phyloP scores from a whole-genome alignment of 2,113 vertebrate species.

The Aphyosemion australe region DNA sequence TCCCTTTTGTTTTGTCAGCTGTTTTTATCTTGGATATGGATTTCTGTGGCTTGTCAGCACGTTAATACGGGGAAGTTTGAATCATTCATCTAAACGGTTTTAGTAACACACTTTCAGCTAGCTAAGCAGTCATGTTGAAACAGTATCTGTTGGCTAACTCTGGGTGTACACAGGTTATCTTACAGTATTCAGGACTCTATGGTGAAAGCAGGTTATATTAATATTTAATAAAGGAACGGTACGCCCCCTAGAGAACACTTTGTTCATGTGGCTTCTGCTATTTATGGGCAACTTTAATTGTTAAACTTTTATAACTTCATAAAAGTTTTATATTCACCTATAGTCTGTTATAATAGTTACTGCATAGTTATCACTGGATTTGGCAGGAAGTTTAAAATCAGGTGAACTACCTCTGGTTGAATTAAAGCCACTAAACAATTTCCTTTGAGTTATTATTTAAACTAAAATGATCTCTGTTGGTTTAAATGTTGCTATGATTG shows the following conservation, averaged over 20 bases:
- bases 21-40: background rate
- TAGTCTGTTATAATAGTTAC: background rate
- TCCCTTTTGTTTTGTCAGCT: no score
- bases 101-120: background rate
- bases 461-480: no score
- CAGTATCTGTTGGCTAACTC: background rate
- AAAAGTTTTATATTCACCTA: background rate
- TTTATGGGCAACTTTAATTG: no score
- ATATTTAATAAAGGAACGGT: background rate
- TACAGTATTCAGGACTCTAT: background rate
- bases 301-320: background rate
- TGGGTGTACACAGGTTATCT: conserved; percentile 2
- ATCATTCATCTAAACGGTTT: no score
- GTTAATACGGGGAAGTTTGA: background rate
- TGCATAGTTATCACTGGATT: background rate
- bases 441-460: no score
- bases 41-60: background rate
- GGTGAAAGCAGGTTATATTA: no score
- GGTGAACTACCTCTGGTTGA: background rate
- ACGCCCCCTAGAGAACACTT: conserved; percentile 4
- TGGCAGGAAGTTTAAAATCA: background rate
- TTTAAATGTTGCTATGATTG: no score
- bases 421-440: no score
- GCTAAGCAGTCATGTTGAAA: background rate
- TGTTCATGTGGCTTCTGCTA: no score